These are phyloP conservation scores for Ophion costatus DNA, from an alignment of 2,888 invertebrate species.

Conservation along the genomic window DNA sequence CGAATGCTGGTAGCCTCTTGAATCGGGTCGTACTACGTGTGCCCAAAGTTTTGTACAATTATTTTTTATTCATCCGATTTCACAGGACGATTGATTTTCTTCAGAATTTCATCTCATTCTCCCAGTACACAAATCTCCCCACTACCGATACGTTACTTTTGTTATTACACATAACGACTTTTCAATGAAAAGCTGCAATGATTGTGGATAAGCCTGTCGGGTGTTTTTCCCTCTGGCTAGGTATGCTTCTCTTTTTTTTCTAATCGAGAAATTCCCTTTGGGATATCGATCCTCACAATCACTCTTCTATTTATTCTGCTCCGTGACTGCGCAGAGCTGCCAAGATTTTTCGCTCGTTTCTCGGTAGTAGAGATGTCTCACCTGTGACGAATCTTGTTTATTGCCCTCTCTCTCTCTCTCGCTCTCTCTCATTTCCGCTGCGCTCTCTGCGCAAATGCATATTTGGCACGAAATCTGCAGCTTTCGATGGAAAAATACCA, in stretches of 20 bases:
- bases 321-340: neutral
- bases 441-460: slow-evolving; percentile 27
- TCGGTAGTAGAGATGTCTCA: slow-evolving; percentile 37
- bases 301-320: slow-evolving; percentile 31
- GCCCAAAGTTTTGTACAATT: too few relatives aligned
- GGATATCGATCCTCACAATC: slow-evolving; percentile 39
- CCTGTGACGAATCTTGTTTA: slow-evolving; percentile 47
- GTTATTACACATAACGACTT: neutral
- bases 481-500: slow-evolving; percentile 38
- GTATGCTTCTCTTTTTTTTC: neutral
- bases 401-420: slow-evolving; percentile 26
- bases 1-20: too few relatives aligned
- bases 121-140: too few relatives aligned
- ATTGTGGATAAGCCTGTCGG: neutral
- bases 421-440: neutral
- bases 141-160: neutral
- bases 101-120: too few relatives aligned
- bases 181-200: neutral
- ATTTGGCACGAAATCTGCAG: slow-evolving; percentile 39
- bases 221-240: neutral
- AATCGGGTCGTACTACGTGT: too few relatives aligned
- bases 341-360: slow-evolving; percentile 43
- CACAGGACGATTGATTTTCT: too few relatives aligned
- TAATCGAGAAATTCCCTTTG: neutral
- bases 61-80: too few relatives aligned